Base-by-base conservation (phyloP, 2,797 vertebrate genomes). In the Atherinosoma microstoma region DNA sequence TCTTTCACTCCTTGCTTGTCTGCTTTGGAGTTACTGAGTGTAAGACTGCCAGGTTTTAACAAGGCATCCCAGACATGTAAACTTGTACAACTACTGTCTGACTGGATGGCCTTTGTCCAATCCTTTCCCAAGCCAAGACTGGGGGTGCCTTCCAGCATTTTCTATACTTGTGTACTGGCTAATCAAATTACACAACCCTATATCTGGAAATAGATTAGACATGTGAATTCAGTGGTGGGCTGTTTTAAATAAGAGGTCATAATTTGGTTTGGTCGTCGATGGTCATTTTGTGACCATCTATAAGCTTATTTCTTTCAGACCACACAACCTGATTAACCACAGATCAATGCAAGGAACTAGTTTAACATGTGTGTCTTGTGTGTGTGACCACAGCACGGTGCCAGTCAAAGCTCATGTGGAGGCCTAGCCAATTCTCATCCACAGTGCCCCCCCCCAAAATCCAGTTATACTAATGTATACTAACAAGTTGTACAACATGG, bases 1-100 rank as follows among this genome's bases (percentile, higher is more conserved):
- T 35, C 71, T 64, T 62, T 60, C 27, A 60, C 62, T 61, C 29
- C 32, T 11, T 71, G 42, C 57, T 78, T 68, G 30, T 88, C 58
- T 54, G 61, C 49, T 61, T 78, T 82, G 70, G 64, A 76, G 76
- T 79, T 78, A 72, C 27, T 49, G 32, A 18, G 18, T 66, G 58
- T 74, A 40, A 35, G 75, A 69, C 82, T 80, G 84, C 76, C 81
- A 89, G 63, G 54, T 88, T 83, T 84, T 73, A 76, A 83, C 73
- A 78, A 84, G 84, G 84, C 79, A 87, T 91, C 79, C 60, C 72
- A 91, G 84, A 83, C 75, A 77, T 83, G 57, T 71, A 78, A 78
- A 80, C 40, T 69, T 79, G 72, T 65, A 62, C 60, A 58, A 63
- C 76, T 82, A 68, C 78, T 87, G 35, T 84, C 64, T 61, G 60